Conservation (phyloP, 2,113 vertebrate genomes). For the Nothobranchius kuhntae region DNA sequence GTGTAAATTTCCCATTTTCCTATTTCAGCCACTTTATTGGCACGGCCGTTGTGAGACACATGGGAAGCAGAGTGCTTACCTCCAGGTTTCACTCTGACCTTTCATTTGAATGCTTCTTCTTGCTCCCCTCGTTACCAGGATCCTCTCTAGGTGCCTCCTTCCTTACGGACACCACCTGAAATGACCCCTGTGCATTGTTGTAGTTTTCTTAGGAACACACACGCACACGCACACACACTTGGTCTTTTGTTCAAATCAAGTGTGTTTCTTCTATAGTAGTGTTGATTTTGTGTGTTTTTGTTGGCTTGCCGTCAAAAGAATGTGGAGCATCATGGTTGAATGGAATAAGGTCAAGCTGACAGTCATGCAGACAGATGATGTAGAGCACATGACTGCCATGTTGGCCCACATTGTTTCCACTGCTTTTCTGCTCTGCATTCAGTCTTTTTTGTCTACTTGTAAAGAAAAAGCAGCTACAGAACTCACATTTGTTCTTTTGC, state of each 20-base stretch:
- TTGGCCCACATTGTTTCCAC: conserved; percentile 19
- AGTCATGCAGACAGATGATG: conserved; percentile 53
- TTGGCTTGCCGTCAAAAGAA: conserved; percentile 14
- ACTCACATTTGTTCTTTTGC: conserved; percentile 13
- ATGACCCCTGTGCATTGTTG: conserved; percentile 45
- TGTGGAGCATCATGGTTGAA: conserved; percentile 39
- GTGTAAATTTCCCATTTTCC: conserved; percentile 43
- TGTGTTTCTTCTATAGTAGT: conserved; percentile 11
- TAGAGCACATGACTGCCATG: conserved; percentile 29
- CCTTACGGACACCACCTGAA: conserved; percentile 53
- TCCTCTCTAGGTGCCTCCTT: conserved; percentile 46
- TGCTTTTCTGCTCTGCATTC: conserved; percentile 4
- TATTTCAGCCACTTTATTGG: conserved; percentile 48
- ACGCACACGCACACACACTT: neutral
- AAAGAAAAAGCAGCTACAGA: neutral
- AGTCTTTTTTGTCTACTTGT: neutral
- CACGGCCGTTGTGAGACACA: conserved; percentile 26
- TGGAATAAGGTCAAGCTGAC: conserved; percentile 57
- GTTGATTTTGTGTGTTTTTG: conserved; percentile 17
- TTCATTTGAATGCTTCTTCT: conserved; percentile 49
- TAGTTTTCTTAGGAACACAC: conserved; percentile 32
- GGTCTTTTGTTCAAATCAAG: conserved; percentile 21
- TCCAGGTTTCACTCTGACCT: conserved; percentile 52
- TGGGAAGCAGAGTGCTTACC: conserved; percentile 29
- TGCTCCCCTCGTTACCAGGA: conserved; percentile 39